Percentiles rank a stretch among this genome's conserved stretches.
Conservation (phyloP, 2,113 vertebrate genomes). For the Acanthochromis polyacanthus region DNA sequence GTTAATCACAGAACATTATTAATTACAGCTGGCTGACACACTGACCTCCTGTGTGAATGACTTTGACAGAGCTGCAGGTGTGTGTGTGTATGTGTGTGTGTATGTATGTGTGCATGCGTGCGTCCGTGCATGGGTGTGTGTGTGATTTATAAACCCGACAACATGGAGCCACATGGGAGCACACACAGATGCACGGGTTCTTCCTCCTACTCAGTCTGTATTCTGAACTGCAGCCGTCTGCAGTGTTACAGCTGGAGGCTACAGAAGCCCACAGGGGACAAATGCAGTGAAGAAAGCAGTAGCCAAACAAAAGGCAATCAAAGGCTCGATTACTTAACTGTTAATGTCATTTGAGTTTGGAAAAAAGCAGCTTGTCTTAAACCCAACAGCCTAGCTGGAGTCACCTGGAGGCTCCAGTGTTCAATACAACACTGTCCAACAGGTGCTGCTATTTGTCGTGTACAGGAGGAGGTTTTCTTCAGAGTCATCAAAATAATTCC, state of each 20-base stretch:
- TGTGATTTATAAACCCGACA: too few relatives aligned
- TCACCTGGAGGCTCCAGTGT: too few relatives aligned
- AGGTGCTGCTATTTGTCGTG: too few relatives aligned
- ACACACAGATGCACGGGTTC: neutral
- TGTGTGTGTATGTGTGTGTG: neutral
- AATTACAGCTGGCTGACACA: slow-evolving; percentile 36
- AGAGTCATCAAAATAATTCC: too few relatives aligned
- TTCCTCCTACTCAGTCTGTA: neutral
- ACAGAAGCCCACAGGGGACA: slow-evolving; percentile 35
- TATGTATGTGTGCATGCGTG: too few relatives aligned
- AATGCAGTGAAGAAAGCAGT: neutral
- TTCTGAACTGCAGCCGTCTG: slow-evolving; percentile 2
- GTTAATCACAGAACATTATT: slow-evolving; percentile 46
- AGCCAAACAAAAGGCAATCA: slow-evolving; percentile 1
- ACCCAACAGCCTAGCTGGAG: too few relatives aligned
- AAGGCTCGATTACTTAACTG: neutral
- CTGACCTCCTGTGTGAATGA: slow-evolving; percentile 26
- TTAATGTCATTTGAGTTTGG: neutral
- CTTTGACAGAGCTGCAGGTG: neutral
- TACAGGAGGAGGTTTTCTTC: too few relatives aligned
- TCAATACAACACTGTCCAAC: too few relatives aligned
- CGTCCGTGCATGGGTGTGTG: too few relatives aligned
- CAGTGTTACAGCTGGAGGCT: slow-evolving; percentile 27
- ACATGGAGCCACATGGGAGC: too few relatives aligned
- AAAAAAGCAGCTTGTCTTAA: too few relatives aligned